A percentile compares a stretch with the other conserved stretches of the same genome.
phyloP scores from a whole-genome alignment of 2,888 invertebrate genomes.

The Cheilosia vernalis region DNA sequence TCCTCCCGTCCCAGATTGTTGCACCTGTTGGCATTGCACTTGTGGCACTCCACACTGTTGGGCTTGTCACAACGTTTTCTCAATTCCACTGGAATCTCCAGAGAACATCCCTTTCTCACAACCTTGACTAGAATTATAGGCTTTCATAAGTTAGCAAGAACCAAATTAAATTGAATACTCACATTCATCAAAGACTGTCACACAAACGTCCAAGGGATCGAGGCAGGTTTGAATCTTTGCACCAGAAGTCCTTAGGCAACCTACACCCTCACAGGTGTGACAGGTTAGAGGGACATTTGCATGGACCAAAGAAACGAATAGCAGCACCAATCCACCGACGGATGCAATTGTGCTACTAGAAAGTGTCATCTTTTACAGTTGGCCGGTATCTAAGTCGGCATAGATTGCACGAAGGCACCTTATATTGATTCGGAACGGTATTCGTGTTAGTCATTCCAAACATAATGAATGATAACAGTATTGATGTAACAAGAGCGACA shows the following conservation, averaged over 20 bases:
- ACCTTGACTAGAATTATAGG: constrained; percentile 76
- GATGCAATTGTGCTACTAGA: constrained; percentile 3
- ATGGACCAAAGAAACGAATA: constrained; percentile 17
- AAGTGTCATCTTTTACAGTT: constrained; percentile 10
- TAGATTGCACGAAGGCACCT: constrained; percentile 6
- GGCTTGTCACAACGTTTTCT: constrained; percentile 77
- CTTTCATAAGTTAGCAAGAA: not conserved
- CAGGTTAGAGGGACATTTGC: constrained; percentile 78
- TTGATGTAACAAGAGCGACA: not conserved
- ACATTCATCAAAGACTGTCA: constrained; percentile 80
- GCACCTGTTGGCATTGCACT: constrained; percentile 80
- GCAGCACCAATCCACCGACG: constrained; percentile 9
- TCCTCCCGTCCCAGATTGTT: constrained; percentile 79
- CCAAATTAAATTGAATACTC: constrained; percentile 46
- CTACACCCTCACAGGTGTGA: constrained; percentile 79
- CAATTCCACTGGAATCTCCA: constrained; percentile 78
- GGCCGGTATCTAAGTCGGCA: not conserved
- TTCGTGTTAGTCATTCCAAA: not conserved
- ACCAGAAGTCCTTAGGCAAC: constrained; percentile 78
- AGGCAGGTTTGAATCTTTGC: constrained; percentile 76
- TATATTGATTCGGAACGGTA: constrained; percentile 46
- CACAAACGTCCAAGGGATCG: constrained; percentile 80
- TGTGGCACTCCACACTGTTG: constrained; percentile 77
- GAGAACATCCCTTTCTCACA: constrained; percentile 80
- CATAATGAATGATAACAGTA: not conserved